Base-by-base conservation (phyloP, 2,888 invertebrate genomes). In the Perdita meconis region DNA sequence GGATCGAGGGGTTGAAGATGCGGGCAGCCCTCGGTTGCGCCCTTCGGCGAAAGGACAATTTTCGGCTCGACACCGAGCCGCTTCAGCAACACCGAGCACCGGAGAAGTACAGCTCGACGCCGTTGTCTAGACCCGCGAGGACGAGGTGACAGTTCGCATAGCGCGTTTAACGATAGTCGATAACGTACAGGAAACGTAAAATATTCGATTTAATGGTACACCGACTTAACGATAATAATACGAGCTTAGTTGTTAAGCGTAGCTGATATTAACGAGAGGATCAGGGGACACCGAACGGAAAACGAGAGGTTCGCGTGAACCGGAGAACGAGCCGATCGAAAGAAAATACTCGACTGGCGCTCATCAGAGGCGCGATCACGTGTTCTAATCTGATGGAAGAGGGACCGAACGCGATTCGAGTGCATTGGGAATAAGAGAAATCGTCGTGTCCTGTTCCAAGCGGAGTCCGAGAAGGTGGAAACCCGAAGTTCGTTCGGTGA, bases 171-270 rank as follows among this genome's bases (percentile, higher is more conserved):
- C 65, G 68, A 68, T 68, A 68, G 57, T 67, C 64, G 44, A 57
- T 73, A 66, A 81, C 64, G 59, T 22, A 51, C 19, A 22, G 24
- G 66, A 60, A 67, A 71, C 67, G 61, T 70, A 77, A 30, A 30
- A 71, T 63, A 57, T 51, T 53, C 61, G 64, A 67, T 51, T 65
- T 51, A 64, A 64, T 40, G 66, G 36, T 59, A 77, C 66, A 77
- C 44, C 74, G 71, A 78, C 38, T 69, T 77, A 81, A 66, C 56
- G 77, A 74, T 80, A 81, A 80, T 71, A 72, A 78, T 78, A 81
- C 78, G 81, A 82, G 80, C 78, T 80, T 82, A 82, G 78, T 64
- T 64, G 55, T 64, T 79, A 80, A 79, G 79, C 44, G 60, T 80
- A 79, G 79, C 42, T 75, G 65, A 67, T 76, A 75, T 51, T 55